These are phyloP conservation scores for Trididemnum clinides DNA, from an alignment of 23 tunicate genomes.

Conservation along the genomic window DNA sequence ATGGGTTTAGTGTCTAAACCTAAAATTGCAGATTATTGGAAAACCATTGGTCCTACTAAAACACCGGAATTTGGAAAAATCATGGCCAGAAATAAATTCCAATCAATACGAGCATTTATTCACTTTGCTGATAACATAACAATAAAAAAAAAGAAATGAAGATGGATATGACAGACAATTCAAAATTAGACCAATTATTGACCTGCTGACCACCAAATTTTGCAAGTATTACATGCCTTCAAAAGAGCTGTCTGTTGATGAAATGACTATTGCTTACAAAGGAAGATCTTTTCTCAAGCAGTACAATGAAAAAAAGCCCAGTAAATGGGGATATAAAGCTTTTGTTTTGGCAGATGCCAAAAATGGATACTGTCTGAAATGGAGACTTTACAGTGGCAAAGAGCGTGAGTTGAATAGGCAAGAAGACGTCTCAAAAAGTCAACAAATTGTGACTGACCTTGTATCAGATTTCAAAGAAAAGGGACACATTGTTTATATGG, in stretches of 20 bases:
- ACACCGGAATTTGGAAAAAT: constrained; percentile 37
- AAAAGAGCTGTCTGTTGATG: constrained; percentile 36
- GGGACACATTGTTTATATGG: constrained; percentile 35
- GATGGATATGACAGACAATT: constrained; percentile 33
- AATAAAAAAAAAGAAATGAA: constrained; percentile 9
- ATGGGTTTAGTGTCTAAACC: constrained; percentile 28
- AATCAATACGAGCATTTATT: constrained; percentile 21
- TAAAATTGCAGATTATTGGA: constrained; percentile 28
- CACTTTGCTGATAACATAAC: constrained; percentile 35
- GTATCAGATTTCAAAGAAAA: constrained; percentile 2
- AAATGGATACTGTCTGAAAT: constrained; percentile 26
- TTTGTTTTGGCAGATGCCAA: constrained; percentile 36
- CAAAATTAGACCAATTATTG: constrained; percentile 36
- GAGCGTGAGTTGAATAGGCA: constrained; percentile 20
- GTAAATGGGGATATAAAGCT: constrained; percentile 32
- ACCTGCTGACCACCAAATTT: constrained; percentile 31
- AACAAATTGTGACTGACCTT: constrained; percentile 22
- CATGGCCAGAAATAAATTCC: constrained; percentile 21
- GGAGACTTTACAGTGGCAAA: constrained; percentile 30
- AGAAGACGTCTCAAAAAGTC: constrained; percentile 28
- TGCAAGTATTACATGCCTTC: not conserved
- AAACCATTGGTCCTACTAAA: not conserved
- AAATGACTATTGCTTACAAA: constrained; percentile 29
- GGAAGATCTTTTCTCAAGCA: constrained; percentile 30
- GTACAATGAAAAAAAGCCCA: constrained; percentile 26